Evolutionary conservation across 2,113 vertebrate genomes (phyloP).

Genomic region (Corydoras sp.): DNA sequence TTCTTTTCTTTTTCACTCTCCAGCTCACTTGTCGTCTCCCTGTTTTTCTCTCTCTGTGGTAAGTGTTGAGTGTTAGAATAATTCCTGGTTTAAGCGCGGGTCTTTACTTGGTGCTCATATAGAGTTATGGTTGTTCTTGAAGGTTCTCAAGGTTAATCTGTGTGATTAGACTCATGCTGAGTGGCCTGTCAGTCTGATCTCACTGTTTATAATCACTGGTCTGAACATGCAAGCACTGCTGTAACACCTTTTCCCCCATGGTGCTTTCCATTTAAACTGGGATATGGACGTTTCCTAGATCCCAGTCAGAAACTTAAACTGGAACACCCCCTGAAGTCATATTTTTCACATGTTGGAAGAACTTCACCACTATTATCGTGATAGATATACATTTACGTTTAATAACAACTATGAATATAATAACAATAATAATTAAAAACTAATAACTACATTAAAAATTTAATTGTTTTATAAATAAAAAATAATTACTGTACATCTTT

Average conservation of each 20-base stretch:
- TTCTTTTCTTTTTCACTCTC: neutral
- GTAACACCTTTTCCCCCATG: neutral
- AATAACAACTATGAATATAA: no score
- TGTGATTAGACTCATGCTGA: neutral
- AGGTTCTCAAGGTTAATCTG: conserved; percentile 5
- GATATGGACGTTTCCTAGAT: no score
- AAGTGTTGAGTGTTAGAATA: conserved; percentile 8
- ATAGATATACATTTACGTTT: no score
- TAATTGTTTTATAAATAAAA: no score
- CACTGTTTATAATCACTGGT: neutral
- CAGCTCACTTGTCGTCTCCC: neutral
- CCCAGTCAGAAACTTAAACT: no score
- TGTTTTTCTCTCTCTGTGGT: neutral
- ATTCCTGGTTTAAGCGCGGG: conserved; percentile 11
- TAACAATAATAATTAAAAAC: no score
- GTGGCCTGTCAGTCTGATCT: neutral
- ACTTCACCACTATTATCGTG: no score
- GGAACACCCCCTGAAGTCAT: no score
- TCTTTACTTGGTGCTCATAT: neutral
- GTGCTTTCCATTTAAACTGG: neutral
- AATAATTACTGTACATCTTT: no score
- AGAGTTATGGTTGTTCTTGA: neutral
- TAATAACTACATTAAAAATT: no score
- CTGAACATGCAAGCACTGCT: neutral
- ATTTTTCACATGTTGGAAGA: no score